Base-by-base conservation (phyloP, 1,140 invertebrate genomes). In the Leptopilina boulardi region DNA sequence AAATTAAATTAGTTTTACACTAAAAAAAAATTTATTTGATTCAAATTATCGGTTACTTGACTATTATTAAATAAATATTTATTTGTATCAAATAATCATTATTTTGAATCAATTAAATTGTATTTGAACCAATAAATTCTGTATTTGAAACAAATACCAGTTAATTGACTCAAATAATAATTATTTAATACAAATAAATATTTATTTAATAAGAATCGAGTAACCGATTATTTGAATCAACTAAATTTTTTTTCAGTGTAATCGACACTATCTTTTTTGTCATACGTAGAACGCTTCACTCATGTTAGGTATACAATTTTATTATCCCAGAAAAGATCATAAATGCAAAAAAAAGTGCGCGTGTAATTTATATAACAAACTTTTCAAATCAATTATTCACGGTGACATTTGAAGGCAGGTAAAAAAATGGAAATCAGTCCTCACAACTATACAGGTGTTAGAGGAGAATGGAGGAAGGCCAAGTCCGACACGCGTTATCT, bases 401-500 rank as follows among this genome's bases (percentile, higher is more conserved):
- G 2, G 23, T 66, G 23, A 66, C 59, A 66, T 66, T 66, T 66
- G 26, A 59, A 26, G 10, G 3, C 21, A 66, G 59, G 10, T 15
- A 26, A 66, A 30, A 66, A 66, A 66, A 66, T 18, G 15, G 3
- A 66, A 10, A 66, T 66, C 59, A 15, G 26, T 34, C 21, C 19
- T 59, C 15, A 44, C 56, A 23, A 59, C 8, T 9, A 59, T 18
- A 66, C 23, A 34, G 59, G 59, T 34, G 59, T 66, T 23, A 66
- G 59, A 30, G n/a, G 13, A 13, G 13, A 30, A 23, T 11, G 26
- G 23, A 3, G 10, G 23, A 26, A 30, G 23, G 21, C 9, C 59
- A 66, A 66, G 21, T 66, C 13, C n/a, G 15, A 66, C 56, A 66
- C 59, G 23, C 26, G 23, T 66, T 66, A 66, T 66, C 59, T 66